These are phyloP conservation scores for Paraescarpia echinospica DNA, from an alignment of 1,140 invertebrate genomes.

Conservation along the genomic window DNA sequence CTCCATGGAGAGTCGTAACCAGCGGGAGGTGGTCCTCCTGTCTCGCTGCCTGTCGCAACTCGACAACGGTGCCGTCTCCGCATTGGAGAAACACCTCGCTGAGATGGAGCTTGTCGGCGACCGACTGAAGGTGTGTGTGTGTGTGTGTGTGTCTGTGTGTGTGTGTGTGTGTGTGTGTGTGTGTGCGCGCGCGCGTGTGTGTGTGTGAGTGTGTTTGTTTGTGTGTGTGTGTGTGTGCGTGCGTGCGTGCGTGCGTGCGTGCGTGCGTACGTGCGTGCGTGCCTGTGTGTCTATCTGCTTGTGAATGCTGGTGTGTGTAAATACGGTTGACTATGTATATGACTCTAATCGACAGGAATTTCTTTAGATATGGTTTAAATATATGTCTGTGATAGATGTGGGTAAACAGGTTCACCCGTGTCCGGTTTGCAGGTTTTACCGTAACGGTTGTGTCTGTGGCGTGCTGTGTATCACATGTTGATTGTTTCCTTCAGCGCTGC, in stretches of 20 bases:
- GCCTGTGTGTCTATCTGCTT: too few species aligned
- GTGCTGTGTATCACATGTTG: too few species aligned
- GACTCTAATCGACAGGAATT: neutral
- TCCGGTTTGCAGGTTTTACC: too few species aligned
- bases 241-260: too few species aligned
- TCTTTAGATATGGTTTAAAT: neutral
- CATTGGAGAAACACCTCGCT: neutral
- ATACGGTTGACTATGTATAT: too few species aligned
- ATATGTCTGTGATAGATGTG: neutral
- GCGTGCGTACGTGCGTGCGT: too few species aligned
- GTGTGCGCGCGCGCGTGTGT: neutral
- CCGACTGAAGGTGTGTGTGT: neutral
- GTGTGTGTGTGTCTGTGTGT: neutral
- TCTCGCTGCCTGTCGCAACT: neutral
- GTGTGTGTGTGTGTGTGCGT: too few species aligned
- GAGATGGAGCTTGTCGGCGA: neutral
- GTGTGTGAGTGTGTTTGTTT: too few species aligned
- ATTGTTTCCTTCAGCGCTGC: neutral
- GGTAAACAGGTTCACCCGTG: too few species aligned
- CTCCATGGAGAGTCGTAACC: neutral
- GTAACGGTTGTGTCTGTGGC: too few species aligned
- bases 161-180: neutral
- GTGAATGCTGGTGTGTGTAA: too few species aligned
- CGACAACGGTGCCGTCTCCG: neutral
- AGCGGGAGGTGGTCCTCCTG: neutral